These are phyloP conservation scores for Tetragnatha versicolor DNA, from an alignment of 1,140 invertebrate species.

Conservation along the genomic window DNA sequence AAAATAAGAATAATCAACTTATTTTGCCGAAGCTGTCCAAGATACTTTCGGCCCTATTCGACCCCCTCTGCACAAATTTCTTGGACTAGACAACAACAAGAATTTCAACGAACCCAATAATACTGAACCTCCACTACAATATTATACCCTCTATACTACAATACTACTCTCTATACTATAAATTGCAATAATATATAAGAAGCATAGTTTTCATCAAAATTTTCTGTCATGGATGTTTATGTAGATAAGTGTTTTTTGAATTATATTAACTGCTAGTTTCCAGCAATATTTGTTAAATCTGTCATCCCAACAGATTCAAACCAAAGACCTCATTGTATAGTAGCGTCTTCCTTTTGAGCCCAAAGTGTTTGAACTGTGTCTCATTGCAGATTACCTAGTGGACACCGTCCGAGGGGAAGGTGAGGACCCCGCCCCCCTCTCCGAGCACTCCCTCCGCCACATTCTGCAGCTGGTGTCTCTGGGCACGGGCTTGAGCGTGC, in stretches of 20 bases:
- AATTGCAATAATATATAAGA: too few relatives aligned
- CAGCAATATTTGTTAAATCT: not conserved
- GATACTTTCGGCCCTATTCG: too few relatives aligned
- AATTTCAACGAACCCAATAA: too few relatives aligned
- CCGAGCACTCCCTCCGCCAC: constrained; percentile 39
- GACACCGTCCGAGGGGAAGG: not conserved
- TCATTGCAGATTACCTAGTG: constrained; percentile 29
- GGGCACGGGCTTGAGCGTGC: constrained; percentile 43
- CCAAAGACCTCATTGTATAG: not conserved
- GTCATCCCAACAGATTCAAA: not conserved
- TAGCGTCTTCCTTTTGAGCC: not conserved
- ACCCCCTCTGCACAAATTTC: too few relatives aligned
- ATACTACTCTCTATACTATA: too few relatives aligned
- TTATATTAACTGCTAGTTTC: not conserved
- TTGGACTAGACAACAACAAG: too few relatives aligned
- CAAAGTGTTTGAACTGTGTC: not conserved
- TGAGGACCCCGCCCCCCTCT: constrained; percentile 4
- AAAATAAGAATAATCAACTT: too few relatives aligned
- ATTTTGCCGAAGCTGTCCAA: too few relatives aligned
- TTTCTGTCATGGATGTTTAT: not conserved
- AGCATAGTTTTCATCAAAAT: not conserved
- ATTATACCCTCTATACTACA: too few relatives aligned
- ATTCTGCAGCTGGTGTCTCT: constrained; percentile 42
- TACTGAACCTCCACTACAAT: too few relatives aligned
- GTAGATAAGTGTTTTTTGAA: not conserved